Percentiles rank a stretch among this genome's conserved stretches.
Evolutionary conservation across 1,140 invertebrate species (phyloP).

Genomic region (Elymnias hypermnestra): DNA sequence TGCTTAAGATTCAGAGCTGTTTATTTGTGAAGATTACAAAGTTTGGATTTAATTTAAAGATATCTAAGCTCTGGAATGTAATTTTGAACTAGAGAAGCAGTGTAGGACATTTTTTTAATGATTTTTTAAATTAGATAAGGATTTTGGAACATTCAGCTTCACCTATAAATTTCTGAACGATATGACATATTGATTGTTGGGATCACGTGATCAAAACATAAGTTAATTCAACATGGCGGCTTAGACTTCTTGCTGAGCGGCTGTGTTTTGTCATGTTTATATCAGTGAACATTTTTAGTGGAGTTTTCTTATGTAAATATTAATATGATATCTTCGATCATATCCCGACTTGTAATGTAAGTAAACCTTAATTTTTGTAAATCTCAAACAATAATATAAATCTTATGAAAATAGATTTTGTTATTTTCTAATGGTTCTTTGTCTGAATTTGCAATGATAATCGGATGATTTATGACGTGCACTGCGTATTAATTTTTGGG

Average conservation of each 20-base stretch:
- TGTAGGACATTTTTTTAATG: too few relatives aligned
- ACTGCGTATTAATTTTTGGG: too few relatives aligned
- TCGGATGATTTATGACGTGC: too few relatives aligned
- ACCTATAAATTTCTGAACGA: slow-evolving; percentile 32
- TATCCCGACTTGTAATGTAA: slow-evolving; percentile 86
- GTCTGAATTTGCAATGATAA: slow-evolving; percentile 18
- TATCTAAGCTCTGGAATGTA: too few relatives aligned
- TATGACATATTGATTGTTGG: slow-evolving; percentile 57
- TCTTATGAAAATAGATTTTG: too few relatives aligned
- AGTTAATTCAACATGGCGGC: slow-evolving; percentile 62
- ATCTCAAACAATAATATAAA: background rate
- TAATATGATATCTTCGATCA: slow-evolving; percentile 85
- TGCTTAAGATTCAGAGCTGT: too few relatives aligned
- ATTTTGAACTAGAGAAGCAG: too few relatives aligned
- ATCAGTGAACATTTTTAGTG: slow-evolving; percentile 59
- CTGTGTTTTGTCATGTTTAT: slow-evolving; percentile 72
- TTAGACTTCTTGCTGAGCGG: slow-evolving; percentile 47
- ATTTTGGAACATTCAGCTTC: too few relatives aligned
- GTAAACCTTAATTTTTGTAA: slow-evolving; percentile 55
- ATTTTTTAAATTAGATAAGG: too few relatives aligned
- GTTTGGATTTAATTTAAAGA: too few relatives aligned
- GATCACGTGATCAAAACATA: slow-evolving; percentile 75
- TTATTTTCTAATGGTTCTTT: slow-evolving; percentile 22
- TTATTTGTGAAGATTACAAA: too few relatives aligned
- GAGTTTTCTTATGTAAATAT: slow-evolving; percentile 54